phyloP scores from a whole-genome alignment of 1,140 invertebrate genomes.

The Caenorhabditis briggsae region DNA sequence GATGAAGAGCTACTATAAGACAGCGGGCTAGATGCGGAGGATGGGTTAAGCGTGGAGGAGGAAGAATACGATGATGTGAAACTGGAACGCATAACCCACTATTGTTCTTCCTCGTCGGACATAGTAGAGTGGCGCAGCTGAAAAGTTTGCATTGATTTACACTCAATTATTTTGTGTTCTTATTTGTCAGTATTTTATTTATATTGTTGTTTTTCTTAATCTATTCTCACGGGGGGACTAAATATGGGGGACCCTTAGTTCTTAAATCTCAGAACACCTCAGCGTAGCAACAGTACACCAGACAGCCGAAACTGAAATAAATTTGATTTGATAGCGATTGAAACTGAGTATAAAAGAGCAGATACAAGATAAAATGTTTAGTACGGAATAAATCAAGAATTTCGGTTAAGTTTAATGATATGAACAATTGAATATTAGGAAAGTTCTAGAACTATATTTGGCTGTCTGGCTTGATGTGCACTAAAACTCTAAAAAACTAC shows the following conservation, averaged over 20 bases:
- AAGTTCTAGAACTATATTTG: no score
- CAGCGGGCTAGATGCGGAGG: conserved; percentile 51
- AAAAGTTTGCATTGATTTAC: conserved; percentile 52
- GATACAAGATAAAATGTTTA: background rate
- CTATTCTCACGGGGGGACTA: conserved; percentile 50
- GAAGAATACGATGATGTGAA: conserved; percentile 56
- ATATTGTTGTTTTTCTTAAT: background rate
- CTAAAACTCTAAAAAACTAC: background rate
- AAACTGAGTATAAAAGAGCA: background rate
- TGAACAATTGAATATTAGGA: no score
- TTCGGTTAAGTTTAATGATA: no score
- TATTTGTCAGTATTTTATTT: background rate
- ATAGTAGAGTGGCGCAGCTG: conserved; percentile 58
- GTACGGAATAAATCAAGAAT: no score
- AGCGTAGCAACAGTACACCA: conserved; percentile 54
- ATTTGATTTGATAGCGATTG: background rate
- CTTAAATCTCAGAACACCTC: conserved; percentile 52
- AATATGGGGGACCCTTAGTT: conserved; percentile 48
- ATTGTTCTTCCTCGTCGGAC: conserved; percentile 61
- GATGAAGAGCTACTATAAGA: conserved; percentile 51
- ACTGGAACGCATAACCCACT: conserved; percentile 61
- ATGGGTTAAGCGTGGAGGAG: conserved; percentile 52
- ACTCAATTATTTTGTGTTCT: background rate
- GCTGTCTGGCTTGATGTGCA: conserved; percentile 33
- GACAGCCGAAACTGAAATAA: conserved; percentile 44